Conservation (phyloP, 2,113 vertebrate genomes). For the Amphiprion percula region DNA sequence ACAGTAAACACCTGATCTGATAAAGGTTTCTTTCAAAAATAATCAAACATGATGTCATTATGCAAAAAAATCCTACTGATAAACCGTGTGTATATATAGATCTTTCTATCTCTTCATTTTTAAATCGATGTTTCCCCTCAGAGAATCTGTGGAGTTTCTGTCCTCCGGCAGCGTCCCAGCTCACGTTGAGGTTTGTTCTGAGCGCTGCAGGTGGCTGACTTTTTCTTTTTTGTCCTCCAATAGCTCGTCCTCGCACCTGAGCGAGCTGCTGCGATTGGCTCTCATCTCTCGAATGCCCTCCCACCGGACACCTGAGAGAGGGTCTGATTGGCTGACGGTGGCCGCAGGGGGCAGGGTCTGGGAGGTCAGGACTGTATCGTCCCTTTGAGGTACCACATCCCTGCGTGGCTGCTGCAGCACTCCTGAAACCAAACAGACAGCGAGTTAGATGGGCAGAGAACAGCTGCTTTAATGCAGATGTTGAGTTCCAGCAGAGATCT, state of each 20-base stretch:
- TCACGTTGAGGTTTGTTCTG: conserved; percentile 29
- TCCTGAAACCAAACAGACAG: conserved; percentile 84
- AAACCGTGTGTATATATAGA: conserved; percentile 26
- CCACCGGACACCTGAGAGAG: conserved; percentile 58
- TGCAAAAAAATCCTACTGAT: conserved; percentile 23
- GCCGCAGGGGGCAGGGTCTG: conserved; percentile 54
- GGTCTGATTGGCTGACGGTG: conserved; percentile 53
- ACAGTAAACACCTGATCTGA: conserved; percentile 29
- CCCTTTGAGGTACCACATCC: conserved; percentile 99
- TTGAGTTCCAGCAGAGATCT: background rate
- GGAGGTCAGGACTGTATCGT: conserved; percentile 94
- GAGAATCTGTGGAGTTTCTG: conserved; percentile 25
- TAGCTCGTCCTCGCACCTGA: conserved; percentile 34
- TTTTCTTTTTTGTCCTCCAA: conserved; percentile 34
- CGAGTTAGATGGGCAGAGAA: background rate
- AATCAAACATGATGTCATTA: conserved; percentile 46
- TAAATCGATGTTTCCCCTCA: background rate
- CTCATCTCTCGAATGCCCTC: conserved; percentile 54
- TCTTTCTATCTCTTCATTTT: conserved; percentile 24
- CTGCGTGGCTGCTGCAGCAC: conserved; percentile 93
- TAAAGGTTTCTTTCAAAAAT: conserved; percentile 39
- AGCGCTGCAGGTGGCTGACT: conserved; percentile 45
- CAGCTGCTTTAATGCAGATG: rapidly evolving
- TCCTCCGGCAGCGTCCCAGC: conserved; percentile 35
- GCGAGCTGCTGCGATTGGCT: conserved; percentile 69